Percentiles rank a stretch among this genome's conserved stretches.
phyloP scores from a whole-genome alignment of 1,140 invertebrate species.

The Idris sp. region DNA sequence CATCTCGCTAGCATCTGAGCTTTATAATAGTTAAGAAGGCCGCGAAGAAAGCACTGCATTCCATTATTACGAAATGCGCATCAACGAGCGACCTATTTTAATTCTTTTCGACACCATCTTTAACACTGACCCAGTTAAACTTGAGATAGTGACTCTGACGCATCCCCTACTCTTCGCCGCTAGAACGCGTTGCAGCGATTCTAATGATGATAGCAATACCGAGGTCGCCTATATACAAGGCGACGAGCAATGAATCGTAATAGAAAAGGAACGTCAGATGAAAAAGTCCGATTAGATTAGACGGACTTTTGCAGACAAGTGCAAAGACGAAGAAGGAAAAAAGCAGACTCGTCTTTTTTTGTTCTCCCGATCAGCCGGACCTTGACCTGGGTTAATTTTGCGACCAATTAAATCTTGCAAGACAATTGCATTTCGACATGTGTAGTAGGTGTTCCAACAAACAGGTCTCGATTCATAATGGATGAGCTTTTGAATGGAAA shows the following conservation, averaged over 20 bases:
- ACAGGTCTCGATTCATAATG: slow-evolving; percentile 26
- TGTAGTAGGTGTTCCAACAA: slow-evolving; percentile 13
- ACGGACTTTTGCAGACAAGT: slow-evolving; percentile 10
- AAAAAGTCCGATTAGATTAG: slow-evolving; percentile 56
- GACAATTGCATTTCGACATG: slow-evolving; percentile 36
- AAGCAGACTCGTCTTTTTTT: slow-evolving; percentile 23
- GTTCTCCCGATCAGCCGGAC: slow-evolving; percentile 5
- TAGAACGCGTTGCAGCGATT: slow-evolving; percentile 52
- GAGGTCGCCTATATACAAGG: slow-evolving; percentile 58
- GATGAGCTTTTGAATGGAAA: slow-evolving; percentile 21
- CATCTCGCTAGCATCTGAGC: slow-evolving; percentile 36
- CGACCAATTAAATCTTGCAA: slow-evolving; percentile 33
- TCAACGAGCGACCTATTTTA: slow-evolving; percentile 70
- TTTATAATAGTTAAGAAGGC: slow-evolving; percentile 72
- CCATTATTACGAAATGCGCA: slow-evolving; percentile 67
- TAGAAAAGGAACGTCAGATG: slow-evolving; percentile 58
- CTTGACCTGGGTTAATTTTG: slow-evolving; percentile 34
- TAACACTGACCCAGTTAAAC: slow-evolving; percentile 62
- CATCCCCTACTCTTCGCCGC: slow-evolving; percentile 59
- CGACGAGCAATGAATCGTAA: slow-evolving; percentile 58
- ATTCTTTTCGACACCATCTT: slow-evolving; percentile 68
- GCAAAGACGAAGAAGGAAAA: neutral
- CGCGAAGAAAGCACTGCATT: slow-evolving; percentile 71
- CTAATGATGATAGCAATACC: slow-evolving; percentile 56
- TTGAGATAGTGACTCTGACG: slow-evolving; percentile 58